Conservation (phyloP, 2,797 vertebrate species). For the Rhinophrynus dorsalis region DNA sequence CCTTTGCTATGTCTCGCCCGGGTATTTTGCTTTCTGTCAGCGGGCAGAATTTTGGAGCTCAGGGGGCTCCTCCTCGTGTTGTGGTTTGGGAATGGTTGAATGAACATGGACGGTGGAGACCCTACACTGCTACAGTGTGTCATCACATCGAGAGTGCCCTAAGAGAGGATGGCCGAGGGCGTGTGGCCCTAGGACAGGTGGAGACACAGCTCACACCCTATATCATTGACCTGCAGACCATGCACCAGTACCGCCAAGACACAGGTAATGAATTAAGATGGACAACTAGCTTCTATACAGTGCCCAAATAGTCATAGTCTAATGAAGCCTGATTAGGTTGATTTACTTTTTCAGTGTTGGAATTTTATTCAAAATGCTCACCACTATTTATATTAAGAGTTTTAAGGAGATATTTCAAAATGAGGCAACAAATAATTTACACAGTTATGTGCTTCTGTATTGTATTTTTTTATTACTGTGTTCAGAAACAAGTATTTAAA, state of each 20-base stretch:
- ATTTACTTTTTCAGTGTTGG: too few species aligned
- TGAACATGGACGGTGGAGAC: constrained; percentile 91
- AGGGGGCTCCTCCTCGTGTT: constrained; percentile 88
- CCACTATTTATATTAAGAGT: too few species aligned
- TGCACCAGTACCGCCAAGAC: constrained; percentile 97
- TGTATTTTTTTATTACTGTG: too few species aligned
- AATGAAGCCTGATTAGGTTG: too few species aligned
- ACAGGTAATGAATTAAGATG: constrained; percentile 81
- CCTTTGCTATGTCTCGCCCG: constrained; percentile 64
- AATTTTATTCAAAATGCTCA: too few species aligned
- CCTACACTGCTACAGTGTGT: constrained; percentile 87
- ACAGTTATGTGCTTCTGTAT: too few species aligned
- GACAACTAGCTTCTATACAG: too few species aligned
- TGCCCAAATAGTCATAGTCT: too few species aligned
- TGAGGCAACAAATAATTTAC: too few species aligned
- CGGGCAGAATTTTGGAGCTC: constrained; percentile 79
- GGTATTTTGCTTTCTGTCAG: constrained; percentile 59
- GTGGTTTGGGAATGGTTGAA: constrained; percentile 98
- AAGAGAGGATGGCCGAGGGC: constrained; percentile 86
- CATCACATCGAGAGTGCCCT: constrained; percentile 93
- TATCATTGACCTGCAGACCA: constrained; percentile 93
- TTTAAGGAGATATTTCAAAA: too few species aligned
- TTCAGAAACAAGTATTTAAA: too few species aligned
- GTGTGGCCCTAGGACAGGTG: constrained; percentile 90
- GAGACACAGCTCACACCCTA: constrained; percentile 89